Percentiles rank a stretch among this genome's conserved stretches.
phyloP scores from a whole-genome alignment of 2,888 invertebrate genomes.

The Frankliniella intonsa region DNA sequence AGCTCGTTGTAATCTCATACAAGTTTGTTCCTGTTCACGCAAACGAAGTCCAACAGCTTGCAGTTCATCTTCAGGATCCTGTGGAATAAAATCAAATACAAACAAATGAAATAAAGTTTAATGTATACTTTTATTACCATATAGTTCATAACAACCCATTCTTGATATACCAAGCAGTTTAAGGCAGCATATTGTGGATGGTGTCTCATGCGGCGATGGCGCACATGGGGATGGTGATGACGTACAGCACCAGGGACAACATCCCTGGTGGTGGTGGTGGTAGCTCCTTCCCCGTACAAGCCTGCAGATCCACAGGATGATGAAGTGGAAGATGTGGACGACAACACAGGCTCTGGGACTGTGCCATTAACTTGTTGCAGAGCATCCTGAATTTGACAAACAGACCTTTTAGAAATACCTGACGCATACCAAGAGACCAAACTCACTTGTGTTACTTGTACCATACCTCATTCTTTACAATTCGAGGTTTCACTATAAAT shows the following conservation, averaged over 20 bases:
- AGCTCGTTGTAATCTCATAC: slow-evolving; percentile 58
- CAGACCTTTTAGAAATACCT: background rate
- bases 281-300: background rate
- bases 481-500: slow-evolving; percentile 30
- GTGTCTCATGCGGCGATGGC: slow-evolving; percentile 3
- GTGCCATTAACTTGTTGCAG: background rate
- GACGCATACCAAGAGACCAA: background rate
- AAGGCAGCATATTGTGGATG: background rate
- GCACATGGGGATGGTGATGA: background rate
- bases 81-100: background rate
- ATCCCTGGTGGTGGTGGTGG: background rate
- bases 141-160: background rate
- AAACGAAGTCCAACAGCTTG: slow-evolving; percentile 39
- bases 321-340: background rate
- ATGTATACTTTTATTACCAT: too few relatives aligned
- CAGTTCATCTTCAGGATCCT: slow-evolving; percentile 18
- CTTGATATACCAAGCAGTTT: background rate
- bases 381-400: background rate
- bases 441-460: background rate
- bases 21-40: slow-evolving; percentile 56
- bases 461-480: background rate
- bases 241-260: background rate
- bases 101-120: background rate
- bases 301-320: background rate
- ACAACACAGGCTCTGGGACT: background rate